phyloP scores from a whole-genome alignment of 2,113 vertebrate genomes.

The Ctenodactylus gundi region DNA sequence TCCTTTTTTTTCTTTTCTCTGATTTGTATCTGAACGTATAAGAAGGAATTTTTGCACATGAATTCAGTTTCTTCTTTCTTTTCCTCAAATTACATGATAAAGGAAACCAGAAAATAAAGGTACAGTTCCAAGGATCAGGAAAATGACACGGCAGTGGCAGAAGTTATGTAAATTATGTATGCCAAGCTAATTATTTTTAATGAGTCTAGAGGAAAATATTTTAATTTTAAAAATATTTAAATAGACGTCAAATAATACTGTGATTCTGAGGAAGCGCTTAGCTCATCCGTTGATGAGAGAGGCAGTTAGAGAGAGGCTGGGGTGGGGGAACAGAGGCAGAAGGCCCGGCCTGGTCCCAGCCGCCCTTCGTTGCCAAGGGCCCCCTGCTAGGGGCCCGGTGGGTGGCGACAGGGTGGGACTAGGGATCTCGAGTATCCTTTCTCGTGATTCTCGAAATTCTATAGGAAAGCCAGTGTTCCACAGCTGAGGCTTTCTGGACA shows the following conservation, averaged over 20 bases:
- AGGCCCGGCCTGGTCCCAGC: too few relatives aligned
- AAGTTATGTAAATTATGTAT: background rate
- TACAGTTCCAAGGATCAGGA: background rate
- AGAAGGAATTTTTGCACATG: background rate
- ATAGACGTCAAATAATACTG: background rate
- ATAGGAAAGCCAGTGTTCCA: background rate
- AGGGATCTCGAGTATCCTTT: background rate
- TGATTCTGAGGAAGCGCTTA: background rate
- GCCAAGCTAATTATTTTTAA: background rate
- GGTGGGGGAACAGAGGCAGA: background rate
- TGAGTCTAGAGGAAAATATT: background rate
- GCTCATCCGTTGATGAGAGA: background rate
- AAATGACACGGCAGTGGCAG: background rate
- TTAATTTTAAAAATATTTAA: background rate
- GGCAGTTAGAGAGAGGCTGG: too few relatives aligned
- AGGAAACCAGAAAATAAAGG: background rate
- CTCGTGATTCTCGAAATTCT: background rate
- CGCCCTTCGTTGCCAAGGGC: too few relatives aligned
- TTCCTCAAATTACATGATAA: background rate
- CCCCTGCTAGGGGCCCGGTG: too few relatives aligned
- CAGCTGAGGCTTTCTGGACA: background rate
- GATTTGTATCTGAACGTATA: constrained; percentile 4
- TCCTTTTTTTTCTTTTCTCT: background rate
- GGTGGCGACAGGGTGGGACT: background rate
- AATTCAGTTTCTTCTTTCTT: background rate